Evolutionary conservation across 2,797 vertebrate species (phyloP).

Genomic region (Bucorvus abyssinicus): DNA sequence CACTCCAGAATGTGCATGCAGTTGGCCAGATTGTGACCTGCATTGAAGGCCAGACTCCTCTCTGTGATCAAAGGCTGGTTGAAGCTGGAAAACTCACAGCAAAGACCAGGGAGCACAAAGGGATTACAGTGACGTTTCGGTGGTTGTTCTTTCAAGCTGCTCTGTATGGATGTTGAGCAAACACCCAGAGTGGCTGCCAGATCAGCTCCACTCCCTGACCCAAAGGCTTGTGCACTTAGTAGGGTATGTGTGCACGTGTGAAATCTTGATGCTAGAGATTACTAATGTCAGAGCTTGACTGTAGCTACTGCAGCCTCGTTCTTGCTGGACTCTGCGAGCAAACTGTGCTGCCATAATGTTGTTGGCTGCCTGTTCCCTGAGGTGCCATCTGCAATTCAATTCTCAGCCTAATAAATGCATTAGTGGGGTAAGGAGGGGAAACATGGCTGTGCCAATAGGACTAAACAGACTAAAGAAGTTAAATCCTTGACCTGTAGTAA

Average conservation of each 20-base stretch:
- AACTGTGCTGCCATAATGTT: fast-evolving
- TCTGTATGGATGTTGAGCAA: neutral
- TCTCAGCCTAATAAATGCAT: neutral
- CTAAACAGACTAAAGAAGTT: neutral
- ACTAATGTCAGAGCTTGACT: neutral
- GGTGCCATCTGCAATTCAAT: neutral
- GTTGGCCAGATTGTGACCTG: neutral
- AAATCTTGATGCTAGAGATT: neutral
- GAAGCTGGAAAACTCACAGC: neutral
- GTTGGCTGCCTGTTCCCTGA: neutral
- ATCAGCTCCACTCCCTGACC: neutral
- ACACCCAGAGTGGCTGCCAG: neutral
- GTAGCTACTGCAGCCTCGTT: neutral
- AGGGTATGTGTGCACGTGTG: fast-evolving
- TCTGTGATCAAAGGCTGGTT: neutral
- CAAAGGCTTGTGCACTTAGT: neutral
- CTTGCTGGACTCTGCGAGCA: neutral
- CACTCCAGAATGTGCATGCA: neutral
- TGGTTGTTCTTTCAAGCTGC: neutral
- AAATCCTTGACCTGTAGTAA: neutral
- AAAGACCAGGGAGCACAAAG: neutral
- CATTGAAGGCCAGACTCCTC: neutral
- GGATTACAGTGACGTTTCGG: neutral
- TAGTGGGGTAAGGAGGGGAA: neutral
- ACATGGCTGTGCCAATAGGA: neutral